A percentile compares a stretch with the other conserved stretches of the same genome.
Evolutionary conservation across 2,113 vertebrate genomes (phyloP).

Genomic region (Ramphastos sulfuratus): DNA sequence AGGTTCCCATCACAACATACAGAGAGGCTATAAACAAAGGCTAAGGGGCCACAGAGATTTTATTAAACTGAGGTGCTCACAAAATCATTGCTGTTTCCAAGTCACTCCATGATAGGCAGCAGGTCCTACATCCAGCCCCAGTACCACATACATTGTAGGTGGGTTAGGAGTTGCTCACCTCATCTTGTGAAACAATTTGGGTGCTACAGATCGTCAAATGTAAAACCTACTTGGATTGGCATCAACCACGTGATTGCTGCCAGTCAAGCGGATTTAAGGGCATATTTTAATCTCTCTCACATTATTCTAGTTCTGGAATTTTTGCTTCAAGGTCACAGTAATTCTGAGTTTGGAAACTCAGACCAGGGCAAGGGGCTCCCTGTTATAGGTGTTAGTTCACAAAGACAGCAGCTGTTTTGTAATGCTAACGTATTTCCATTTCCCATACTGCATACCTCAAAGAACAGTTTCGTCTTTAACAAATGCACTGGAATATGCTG

Average conservation of each 20-base stretch:
- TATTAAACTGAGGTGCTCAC: background rate
- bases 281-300: slow-evolving; percentile 29
- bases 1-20: background rate
- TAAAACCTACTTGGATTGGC: background rate
- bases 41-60: background rate
- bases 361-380: background rate
- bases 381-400: background rate
- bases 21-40: background rate
- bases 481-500: background rate
- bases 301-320: slow-evolving; percentile 18
- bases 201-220: background rate
- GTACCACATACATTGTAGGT: background rate
- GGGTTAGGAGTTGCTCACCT: background rate
- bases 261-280: slow-evolving; percentile 39
- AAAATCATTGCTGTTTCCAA: background rate
- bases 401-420: slow-evolving; percentile 16
- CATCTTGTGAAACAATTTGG: background rate
- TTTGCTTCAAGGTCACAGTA: background rate
- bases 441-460: background rate
- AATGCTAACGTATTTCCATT: background rate
- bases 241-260: background rate
- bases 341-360: background rate
- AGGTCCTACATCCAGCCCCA: background rate
- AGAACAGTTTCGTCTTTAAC: slow-evolving; percentile 21
- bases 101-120: background rate